phyloP scores from a whole-genome alignment of 2,113 vertebrate genomes.

The Podarcis muralis region DNA sequence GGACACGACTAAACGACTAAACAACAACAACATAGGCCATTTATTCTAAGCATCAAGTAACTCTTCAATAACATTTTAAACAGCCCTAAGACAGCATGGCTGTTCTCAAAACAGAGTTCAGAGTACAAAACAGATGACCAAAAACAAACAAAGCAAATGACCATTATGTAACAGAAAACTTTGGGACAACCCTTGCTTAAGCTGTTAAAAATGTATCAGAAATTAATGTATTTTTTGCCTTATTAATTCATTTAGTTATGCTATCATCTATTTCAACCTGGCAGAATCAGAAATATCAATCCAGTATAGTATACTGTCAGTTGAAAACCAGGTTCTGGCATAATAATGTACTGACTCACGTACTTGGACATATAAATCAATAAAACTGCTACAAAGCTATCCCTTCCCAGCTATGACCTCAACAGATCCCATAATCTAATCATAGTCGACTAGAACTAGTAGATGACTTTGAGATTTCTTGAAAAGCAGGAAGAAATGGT shows the following conservation, averaged over 20 bases:
- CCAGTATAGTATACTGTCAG: constrained; percentile 14
- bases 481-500: background rate
- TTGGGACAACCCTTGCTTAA: constrained; percentile 39
- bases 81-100: background rate
- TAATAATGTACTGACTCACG: constrained; percentile 24
- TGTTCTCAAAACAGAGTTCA: background rate
- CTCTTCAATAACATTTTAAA: background rate
- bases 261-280: constrained; percentile 25
- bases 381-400: background rate
- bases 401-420: constrained; percentile 36
- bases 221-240: constrained; percentile 21
- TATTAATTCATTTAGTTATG: constrained; percentile 43
- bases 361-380: constrained; percentile 40
- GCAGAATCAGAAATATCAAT: constrained; percentile 39
- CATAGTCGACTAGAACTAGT: background rate
- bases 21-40: background rate
- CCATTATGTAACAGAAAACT: constrained; percentile 36
- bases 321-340: constrained; percentile 26
- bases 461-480: background rate
- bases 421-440: background rate
- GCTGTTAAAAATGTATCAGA: constrained; percentile 26
- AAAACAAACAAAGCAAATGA: constrained; percentile 4
- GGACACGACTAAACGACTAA: no score
- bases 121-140: constrained; percentile 23
- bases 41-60: background rate